Percentiles rank a stretch among this genome's conserved stretches.
Conservation (phyloP, 2,888 invertebrate genomes). For the Disparrhopalites patrizii region DNA sequence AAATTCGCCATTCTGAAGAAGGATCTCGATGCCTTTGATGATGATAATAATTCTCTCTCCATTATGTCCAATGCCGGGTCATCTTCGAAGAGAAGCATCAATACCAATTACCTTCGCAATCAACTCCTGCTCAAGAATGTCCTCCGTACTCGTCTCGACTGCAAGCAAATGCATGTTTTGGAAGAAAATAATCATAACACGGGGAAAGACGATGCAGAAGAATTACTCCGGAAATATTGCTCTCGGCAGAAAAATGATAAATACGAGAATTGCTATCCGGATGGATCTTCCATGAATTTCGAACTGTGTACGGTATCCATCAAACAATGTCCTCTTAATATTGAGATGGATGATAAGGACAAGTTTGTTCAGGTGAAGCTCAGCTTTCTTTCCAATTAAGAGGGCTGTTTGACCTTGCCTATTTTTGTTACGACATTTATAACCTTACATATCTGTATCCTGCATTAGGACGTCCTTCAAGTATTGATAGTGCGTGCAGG, state of each 20-base stretch:
- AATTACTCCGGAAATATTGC: too few relatives aligned
- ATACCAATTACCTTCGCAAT: not conserved
- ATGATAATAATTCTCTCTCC: not conserved
- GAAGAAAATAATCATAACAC: too few relatives aligned
- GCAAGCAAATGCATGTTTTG: too few relatives aligned
- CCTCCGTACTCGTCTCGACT: not conserved
- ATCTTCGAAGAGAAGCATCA: not conserved
- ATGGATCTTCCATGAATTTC: not conserved
- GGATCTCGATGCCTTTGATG: too few relatives aligned
- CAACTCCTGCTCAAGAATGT: not conserved
- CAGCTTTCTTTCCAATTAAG: not conserved
- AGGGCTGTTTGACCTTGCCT: not conserved
- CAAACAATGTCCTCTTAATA: not conserved
- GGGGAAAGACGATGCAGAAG: too few relatives aligned
- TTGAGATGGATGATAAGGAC: not conserved
- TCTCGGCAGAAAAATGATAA: too few relatives aligned
- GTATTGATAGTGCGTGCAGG: too few relatives aligned
- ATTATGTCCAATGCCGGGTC: not conserved
- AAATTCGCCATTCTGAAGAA: too few relatives aligned
- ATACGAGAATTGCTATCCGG: not conserved
- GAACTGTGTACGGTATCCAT: not conserved
- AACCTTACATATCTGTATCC: too few relatives aligned
- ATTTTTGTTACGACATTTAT: not conserved
- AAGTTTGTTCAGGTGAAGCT: not conserved
- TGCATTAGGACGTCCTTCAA: too few relatives aligned